These are phyloP conservation scores for Neosalanx taihuensis DNA, from an alignment of 2,797 vertebrate genomes.

Conservation along the genomic window DNA sequence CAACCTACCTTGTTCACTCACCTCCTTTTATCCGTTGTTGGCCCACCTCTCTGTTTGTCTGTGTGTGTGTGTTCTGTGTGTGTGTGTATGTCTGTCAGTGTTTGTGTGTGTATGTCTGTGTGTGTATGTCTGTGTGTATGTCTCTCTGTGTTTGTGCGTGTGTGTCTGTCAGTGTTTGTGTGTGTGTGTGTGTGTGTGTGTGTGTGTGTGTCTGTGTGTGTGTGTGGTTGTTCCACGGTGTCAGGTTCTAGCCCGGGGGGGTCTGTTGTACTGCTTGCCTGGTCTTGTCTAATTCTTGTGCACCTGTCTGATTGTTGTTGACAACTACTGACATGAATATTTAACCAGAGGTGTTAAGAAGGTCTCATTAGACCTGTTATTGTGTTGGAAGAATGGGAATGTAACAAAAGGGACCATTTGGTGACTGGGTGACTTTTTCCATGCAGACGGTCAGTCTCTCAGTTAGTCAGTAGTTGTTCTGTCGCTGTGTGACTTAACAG, in stretches of 20 bases:
- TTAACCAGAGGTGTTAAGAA: conserved; percentile 55
- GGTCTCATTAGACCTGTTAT: conserved; percentile 32
- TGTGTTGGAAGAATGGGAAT: conserved; percentile 29
- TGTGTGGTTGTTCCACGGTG: conserved; percentile 30
- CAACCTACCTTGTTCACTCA: not conserved
- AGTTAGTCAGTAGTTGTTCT: not conserved
- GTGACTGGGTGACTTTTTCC: conserved; percentile 2
- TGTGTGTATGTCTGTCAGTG: no score
- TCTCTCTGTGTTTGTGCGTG: no score
- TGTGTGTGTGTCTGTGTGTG: not conserved
- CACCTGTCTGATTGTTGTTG: conserved; percentile 62
- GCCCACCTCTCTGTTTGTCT: not conserved
- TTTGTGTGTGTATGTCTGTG: no score
- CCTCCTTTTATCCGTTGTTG: not conserved
- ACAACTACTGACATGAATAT: conserved; percentile 60
- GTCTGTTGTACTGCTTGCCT: conserved; percentile 41
- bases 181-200: no score
- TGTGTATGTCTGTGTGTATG: not conserved
- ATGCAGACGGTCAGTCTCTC: not conserved
- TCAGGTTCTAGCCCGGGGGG: conserved; percentile 38
- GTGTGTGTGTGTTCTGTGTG: no score
- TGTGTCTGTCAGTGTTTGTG: no score
- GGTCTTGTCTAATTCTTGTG: conserved; percentile 45
- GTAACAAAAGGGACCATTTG: conserved; percentile 29
- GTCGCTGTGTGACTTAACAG: not conserved